A percentile compares a stretch with the other conserved stretches of the same genome.
Evolutionary conservation across 2,888 invertebrate genomes (phyloP).

Genomic region (Drosophila heteroneura): DNA sequence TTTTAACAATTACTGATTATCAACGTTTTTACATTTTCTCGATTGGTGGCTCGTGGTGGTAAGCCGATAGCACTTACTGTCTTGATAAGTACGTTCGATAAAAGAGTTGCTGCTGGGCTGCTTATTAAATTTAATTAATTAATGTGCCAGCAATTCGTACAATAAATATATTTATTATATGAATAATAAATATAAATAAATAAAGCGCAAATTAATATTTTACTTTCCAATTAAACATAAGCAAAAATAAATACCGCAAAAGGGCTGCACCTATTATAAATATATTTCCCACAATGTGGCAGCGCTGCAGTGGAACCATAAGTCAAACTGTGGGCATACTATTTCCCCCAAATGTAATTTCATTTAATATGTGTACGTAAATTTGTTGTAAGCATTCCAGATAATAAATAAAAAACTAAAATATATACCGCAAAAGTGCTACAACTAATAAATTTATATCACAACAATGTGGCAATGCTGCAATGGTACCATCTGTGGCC

Average conservation of each 20-base stretch:
- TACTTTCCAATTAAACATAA: neutral
- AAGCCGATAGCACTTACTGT: constrained; percentile 4
- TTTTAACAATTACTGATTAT: constrained; percentile 7
- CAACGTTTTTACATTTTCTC: constrained; percentile 19
- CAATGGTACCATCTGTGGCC: neutral
- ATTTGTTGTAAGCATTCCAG: neutral
- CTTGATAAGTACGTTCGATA: neutral
- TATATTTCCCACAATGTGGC: neutral
- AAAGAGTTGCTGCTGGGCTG: neutral
- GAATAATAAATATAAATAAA: neutral
- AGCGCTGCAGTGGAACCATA: neutral
- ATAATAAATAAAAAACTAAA: neutral
- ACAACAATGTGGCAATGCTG: neutral
- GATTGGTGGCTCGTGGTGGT: constrained; percentile 7
- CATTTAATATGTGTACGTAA: neutral
- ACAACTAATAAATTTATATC: neutral
- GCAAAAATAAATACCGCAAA: neutral
- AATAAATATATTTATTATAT: neutral
- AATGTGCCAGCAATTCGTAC: neutral
- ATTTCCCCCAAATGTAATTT: neutral
- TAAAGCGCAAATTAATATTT: neutral
- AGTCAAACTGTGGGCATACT: neutral
- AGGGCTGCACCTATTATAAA: neutral
- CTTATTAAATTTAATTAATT: neutral
- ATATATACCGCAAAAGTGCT: neutral